Conservation (phyloP, 2,113 vertebrate genomes). For the Brachyistius frenatus region DNA sequence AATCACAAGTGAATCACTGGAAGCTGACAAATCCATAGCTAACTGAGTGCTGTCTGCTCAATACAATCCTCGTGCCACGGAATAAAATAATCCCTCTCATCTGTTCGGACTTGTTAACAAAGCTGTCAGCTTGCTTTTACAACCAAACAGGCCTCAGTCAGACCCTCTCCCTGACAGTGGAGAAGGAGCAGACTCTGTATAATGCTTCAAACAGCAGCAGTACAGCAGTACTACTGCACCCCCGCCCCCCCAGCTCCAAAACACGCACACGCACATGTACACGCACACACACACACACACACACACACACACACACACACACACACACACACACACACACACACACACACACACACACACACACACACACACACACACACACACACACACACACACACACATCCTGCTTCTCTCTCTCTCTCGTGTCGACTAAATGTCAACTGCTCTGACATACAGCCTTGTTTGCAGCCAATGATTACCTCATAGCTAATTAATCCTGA, state of each 20-base stretch:
- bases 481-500: constrained; percentile 88
- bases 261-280: not conserved
- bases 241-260: constrained; percentile 5
- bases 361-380: constrained; percentile 1
- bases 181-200: constrained; percentile 34
- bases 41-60: constrained; percentile 67
- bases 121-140: constrained; percentile 88
- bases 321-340: constrained; percentile 12
- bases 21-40: constrained; percentile 70
- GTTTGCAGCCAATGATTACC: constrained; percentile 88
- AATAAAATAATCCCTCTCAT: constrained; percentile 90
- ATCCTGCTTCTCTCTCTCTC: constrained; percentile 39
- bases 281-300: too few species aligned
- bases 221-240: not conserved
- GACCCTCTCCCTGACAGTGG: constrained; percentile 80
- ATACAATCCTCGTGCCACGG: constrained; percentile 80
- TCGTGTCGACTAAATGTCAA: constrained; percentile 75
- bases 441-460: constrained; percentile 79
- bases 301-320: too few species aligned
- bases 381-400: constrained; percentile 24
- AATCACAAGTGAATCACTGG: constrained; percentile 45
- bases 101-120: constrained; percentile 89
- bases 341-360: too few species aligned
- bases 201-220: constrained; percentile 51
- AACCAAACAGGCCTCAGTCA: constrained; percentile 87